Percentiles rank a stretch among this genome's conserved stretches.
phyloP scores from a whole-genome alignment of 1,140 invertebrate species.

The Parasteatoda tepidariorum region DNA sequence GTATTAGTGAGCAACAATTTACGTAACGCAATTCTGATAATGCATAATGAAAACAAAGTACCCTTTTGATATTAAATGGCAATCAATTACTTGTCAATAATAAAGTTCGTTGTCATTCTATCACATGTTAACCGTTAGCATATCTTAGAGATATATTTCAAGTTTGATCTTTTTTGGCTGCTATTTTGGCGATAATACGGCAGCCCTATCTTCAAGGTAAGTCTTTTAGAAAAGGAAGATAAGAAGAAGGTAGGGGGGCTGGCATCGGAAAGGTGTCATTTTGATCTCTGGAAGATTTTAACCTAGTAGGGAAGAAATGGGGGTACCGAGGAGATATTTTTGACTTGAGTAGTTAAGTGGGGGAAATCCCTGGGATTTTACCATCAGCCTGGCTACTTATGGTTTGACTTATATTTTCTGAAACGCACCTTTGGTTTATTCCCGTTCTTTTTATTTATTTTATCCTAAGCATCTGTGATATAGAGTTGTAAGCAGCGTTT shows the following conservation, averaged over 20 bases:
- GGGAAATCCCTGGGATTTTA: constrained; percentile 37
- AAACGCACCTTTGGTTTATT: constrained; percentile 43
- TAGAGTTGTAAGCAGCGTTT: neutral
- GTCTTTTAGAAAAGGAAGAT: constrained; percentile 33
- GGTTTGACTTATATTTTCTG: constrained; percentile 36
- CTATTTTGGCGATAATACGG: no score
- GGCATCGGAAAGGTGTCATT: constrained; percentile 49
- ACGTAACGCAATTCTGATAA: no score
- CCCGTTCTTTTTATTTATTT: neutral
- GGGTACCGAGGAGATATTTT: constrained; percentile 37
- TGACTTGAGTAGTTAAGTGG: constrained; percentile 60
- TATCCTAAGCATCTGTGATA: neutral
- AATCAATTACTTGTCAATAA: no score
- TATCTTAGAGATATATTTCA: no score
- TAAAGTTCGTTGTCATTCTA: no score
- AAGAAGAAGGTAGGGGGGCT: neutral
- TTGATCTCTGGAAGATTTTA: constrained; percentile 55
- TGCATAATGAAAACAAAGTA: no score
- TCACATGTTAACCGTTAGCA: no score
- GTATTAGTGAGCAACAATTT: no score
- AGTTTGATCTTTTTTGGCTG: no score
- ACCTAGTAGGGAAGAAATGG: constrained; percentile 1
- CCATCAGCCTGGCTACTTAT: constrained; percentile 20
- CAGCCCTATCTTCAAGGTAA: constrained; percentile 38
- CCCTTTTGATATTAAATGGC: no score